Evolutionary conservation across 2,888 invertebrate species (phyloP).

Genomic region (Mylabris sibirica): DNA sequence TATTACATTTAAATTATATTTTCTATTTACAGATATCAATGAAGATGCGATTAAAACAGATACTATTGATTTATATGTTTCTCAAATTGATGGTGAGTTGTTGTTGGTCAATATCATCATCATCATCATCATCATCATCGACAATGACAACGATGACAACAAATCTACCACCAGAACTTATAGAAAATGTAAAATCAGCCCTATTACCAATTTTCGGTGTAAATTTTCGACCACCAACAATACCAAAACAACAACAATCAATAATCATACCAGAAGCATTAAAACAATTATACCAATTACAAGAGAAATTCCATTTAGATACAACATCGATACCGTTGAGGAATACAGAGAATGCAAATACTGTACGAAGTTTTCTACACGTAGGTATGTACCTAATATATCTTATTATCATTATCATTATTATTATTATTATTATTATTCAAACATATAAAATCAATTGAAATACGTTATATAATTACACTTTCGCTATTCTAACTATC

Average conservation of each 20-base stretch:
- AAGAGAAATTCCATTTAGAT: conserved; percentile 70
- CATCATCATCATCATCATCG: too few relatives aligned
- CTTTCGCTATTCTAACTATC: conserved; percentile 42
- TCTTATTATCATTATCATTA: not conserved
- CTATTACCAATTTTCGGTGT: conserved; percentile 71
- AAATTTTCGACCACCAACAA: conserved; percentile 62
- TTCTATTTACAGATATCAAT: conserved; percentile 21
- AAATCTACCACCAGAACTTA: conserved; percentile 47
- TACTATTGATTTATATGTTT: conserved; percentile 24
- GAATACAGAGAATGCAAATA: conserved; percentile 81
- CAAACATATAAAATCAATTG: not conserved
- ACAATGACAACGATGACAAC: too few relatives aligned
- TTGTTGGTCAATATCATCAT: conserved; percentile 46
- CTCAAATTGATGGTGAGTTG: conserved; percentile 36
- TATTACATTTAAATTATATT: not conserved
- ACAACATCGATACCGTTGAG: conserved; percentile 72
- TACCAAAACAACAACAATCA: conserved; percentile 55
- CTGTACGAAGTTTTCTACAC: conserved; percentile 84
- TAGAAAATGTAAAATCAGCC: conserved; percentile 66
- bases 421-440: not conserved
- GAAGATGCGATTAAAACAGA: conserved; percentile 36
- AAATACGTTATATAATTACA: conserved; percentile 35
- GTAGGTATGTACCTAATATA: conserved; percentile 70
- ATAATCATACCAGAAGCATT: conserved; percentile 76
- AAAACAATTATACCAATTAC: conserved; percentile 78